phyloP scores from a whole-genome alignment of 2,797 vertebrate species.

The Enteromius viviparus region DNA sequence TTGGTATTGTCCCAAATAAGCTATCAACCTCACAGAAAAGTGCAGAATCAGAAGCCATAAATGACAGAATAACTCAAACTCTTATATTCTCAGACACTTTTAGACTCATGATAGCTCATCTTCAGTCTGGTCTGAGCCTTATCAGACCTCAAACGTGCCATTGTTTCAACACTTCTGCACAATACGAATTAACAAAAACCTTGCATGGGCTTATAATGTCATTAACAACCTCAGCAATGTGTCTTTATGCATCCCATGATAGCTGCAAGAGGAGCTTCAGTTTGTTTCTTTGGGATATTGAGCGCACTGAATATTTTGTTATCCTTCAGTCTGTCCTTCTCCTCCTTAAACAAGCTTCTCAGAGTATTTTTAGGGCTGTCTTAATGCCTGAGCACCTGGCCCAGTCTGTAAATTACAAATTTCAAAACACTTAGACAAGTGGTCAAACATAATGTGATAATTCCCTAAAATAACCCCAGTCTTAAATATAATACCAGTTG shows the following conservation, averaged over 20 bases:
- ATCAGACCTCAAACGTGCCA: not conserved
- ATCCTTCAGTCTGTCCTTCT: slow-evolving; percentile 63
- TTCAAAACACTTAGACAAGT: slow-evolving; percentile 75
- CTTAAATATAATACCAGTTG: slow-evolving; percentile 35
- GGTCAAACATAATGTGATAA: slow-evolving; percentile 78
- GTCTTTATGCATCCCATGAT: slow-evolving; percentile 12
- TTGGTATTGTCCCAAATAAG: not conserved
- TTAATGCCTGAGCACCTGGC: slow-evolving; percentile 88
- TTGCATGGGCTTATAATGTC: not conserved
- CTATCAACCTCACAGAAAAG: slow-evolving; percentile 50
- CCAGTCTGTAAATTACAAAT: slow-evolving; percentile 82
- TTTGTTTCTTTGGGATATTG: slow-evolving; percentile 14
- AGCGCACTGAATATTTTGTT: slow-evolving; percentile 23
- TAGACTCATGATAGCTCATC: slow-evolving; percentile 51
- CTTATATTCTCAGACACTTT: slow-evolving; percentile 67
- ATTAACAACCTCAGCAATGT: not conserved
- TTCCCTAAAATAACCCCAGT: slow-evolving; percentile 78
- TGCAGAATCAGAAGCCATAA: slow-evolving; percentile 53
- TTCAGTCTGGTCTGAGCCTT: not conserved
- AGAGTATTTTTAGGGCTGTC: slow-evolving; percentile 86
- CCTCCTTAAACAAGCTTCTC: slow-evolving; percentile 71
- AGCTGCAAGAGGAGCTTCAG: slow-evolving; percentile 12
- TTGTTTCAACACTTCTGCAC: not conserved
- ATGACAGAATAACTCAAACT: slow-evolving; percentile 56
- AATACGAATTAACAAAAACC: not conserved